A percentile compares a stretch with the other conserved stretches of the same genome.
phyloP scores from a whole-genome alignment of 2,113 vertebrate species.

The Anser cygnoides region DNA sequence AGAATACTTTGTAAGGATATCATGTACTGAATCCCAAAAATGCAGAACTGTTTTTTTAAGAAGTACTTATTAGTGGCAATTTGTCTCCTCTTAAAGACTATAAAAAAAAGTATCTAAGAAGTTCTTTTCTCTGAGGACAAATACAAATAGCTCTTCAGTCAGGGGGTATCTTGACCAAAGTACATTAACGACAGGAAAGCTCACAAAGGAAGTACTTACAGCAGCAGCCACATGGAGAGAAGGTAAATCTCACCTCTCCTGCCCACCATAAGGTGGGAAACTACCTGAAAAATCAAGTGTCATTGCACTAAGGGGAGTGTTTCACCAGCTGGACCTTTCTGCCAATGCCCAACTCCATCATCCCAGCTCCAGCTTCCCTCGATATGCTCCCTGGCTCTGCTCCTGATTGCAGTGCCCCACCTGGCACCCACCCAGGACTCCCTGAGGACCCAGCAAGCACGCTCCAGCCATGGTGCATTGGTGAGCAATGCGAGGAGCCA shows the following conservation, averaged over 20 bases:
- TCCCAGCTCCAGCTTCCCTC: background rate
- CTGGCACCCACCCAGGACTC: too few relatives aligned
- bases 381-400: conserved; percentile 61
- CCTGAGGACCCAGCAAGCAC: background rate
- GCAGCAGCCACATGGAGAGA: background rate
- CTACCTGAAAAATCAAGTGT: background rate
- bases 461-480: conserved; percentile 72
- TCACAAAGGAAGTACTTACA: background rate
- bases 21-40: background rate
- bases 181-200: background rate
- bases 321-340: background rate
- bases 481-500: background rate
- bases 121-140: background rate
- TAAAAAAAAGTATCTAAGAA: background rate
- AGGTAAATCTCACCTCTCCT: background rate
- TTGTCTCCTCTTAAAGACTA: background rate
- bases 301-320: background rate
- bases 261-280: background rate
- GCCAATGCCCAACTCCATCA: background rate
- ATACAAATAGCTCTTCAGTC: background rate
- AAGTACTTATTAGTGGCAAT: background rate
- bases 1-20: background rate
- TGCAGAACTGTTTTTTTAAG: background rate
- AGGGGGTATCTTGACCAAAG: background rate
- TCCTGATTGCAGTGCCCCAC: background rate